Evolutionary conservation across 2,797 vertebrate species (phyloP).

Genomic region (Myotis vivesi): DNA sequence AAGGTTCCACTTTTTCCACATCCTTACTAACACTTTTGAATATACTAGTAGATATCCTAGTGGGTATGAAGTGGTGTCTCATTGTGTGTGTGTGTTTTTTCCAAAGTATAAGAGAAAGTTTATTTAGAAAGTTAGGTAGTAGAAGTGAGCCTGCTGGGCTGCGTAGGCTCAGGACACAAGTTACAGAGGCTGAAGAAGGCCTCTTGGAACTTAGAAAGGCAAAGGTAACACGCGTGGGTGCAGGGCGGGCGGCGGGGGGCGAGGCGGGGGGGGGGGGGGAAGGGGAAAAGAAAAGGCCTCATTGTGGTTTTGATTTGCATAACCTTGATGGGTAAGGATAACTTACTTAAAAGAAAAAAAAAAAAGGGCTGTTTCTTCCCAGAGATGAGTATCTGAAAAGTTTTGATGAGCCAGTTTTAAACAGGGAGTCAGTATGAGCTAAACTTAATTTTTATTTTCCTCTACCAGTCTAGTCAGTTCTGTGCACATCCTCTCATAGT

Average conservation of each 20-base stretch:
- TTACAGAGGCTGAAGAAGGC: neutral
- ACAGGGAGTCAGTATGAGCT: slow-evolving; percentile 14
- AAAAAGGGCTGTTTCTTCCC: neutral
- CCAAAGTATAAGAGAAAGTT: neutral
- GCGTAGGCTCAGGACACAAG: neutral
- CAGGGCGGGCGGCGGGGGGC: accelerated
- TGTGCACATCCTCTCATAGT: neutral
- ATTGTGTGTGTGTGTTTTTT: neutral
- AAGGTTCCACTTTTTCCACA: neutral
- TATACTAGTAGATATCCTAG: neutral
- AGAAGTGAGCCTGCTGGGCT: neutral
- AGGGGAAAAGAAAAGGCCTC: neutral
- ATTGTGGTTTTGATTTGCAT: slow-evolving; percentile 51
- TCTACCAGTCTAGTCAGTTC: neutral
- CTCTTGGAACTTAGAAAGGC: neutral
- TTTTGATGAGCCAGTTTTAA: slow-evolving; percentile 27
- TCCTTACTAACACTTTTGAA: neutral
- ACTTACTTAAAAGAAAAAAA: slow-evolving; percentile 30
- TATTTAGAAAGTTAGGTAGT: neutral
- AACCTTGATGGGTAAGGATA: neutral
- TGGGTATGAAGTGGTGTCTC: slow-evolving; percentile 7
- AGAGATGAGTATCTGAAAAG: neutral
- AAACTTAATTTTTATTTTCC: slow-evolving; percentile 48
- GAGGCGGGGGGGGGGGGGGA: too few relatives aligned
- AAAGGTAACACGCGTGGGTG: neutral